These are phyloP conservation scores for Lutraria lutraria DNA, from an alignment of 2,888 invertebrate genomes.

Conservation along the genomic window DNA sequence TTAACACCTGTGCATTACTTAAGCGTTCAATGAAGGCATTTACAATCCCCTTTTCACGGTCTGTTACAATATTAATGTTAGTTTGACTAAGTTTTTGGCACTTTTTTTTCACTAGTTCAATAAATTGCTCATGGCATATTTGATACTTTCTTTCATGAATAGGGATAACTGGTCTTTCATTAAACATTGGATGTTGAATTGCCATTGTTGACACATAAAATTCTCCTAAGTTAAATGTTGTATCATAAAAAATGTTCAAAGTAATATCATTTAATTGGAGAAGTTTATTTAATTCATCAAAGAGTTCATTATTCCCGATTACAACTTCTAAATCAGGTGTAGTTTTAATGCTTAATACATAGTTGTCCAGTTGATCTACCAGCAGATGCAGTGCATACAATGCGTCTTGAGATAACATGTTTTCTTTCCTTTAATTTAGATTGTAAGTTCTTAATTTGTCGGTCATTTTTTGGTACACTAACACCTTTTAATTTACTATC, in stretches of 20 bases:
- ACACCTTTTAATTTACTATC: too few species aligned
- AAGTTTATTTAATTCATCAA: conserved; percentile 48
- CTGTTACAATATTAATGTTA: neutral
- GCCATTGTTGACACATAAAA: conserved; percentile 52
- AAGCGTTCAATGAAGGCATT: neutral
- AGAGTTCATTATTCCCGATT: conserved; percentile 40
- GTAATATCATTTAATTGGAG: conserved; percentile 40
- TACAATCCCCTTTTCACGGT: neutral
- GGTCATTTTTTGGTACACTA: too few species aligned
- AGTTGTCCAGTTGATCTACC: conserved; percentile 44
- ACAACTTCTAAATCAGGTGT: conserved; percentile 57
- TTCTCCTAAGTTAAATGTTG: conserved; percentile 50
- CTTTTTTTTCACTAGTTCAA: neutral
- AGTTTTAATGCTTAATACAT: conserved; percentile 53
- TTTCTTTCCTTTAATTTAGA: too few species aligned
- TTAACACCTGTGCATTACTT: neutral
- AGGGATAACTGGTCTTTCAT: conserved; percentile 50
- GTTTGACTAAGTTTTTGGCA: neutral
- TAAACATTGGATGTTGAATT: conserved; percentile 54
- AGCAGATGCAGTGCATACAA: conserved; percentile 44
- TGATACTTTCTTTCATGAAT: conserved; percentile 59
- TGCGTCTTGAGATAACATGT: conserved; percentile 55
- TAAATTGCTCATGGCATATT: neutral
- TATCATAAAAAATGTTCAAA: conserved; percentile 47
- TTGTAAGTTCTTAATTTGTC: too few species aligned